phyloP scores from a whole-genome alignment of 1,140 invertebrate genomes.

The Onthophagus taurus region DNA sequence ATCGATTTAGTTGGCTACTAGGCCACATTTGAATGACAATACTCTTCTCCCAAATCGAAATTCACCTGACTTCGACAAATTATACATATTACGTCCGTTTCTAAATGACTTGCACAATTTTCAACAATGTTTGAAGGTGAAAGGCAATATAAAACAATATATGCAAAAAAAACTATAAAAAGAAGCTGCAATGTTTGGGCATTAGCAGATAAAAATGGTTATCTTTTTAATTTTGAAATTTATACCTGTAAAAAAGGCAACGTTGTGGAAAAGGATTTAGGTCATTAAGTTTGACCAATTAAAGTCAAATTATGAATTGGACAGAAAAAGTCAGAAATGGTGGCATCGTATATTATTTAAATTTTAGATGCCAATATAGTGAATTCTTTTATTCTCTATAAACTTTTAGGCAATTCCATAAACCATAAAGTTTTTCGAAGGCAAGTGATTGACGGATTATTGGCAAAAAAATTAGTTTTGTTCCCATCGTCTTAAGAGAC shows the following conservation, averaged over 20 bases:
- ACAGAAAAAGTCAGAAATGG: no score
- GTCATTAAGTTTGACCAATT: no score
- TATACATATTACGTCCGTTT: neutral
- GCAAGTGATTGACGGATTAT: no score
- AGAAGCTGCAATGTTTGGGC: neutral
- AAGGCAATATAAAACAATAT: neutral
- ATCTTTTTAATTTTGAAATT: constrained; percentile 1
- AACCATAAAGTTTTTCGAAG: no score
- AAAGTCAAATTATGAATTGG: no score
- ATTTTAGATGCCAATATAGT: no score
- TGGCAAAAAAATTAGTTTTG: no score
- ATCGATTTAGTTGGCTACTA: constrained; percentile 6
- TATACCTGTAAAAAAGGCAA: neutral
- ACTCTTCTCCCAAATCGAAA: constrained; percentile 4
- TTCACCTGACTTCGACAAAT: neutral
- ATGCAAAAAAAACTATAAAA: neutral
- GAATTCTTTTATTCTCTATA: no score
- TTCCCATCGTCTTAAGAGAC: no score
- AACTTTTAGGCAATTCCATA: no score
- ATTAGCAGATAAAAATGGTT: neutral
- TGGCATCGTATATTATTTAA: no score
- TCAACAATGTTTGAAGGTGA: neutral
- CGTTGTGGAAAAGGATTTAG: no score
- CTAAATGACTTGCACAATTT: neutral
- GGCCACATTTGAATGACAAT: neutral